These are phyloP conservation scores for Epizoanthus stellaris DNA, from an alignment of 92 coral and sea anemone genomes.

Conservation along the genomic window DNA sequence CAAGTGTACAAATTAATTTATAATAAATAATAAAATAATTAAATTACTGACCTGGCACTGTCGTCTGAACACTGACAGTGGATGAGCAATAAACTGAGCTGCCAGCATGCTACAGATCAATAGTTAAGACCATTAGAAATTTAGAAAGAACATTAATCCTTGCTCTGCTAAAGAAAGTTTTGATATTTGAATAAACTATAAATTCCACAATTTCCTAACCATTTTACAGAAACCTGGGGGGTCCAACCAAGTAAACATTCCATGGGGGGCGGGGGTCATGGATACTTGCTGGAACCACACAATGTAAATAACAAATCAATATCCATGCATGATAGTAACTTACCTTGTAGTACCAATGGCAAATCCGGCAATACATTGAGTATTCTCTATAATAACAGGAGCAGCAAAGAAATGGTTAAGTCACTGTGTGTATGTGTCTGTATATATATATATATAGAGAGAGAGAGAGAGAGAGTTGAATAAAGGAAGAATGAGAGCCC, in stretches of 20 bases:
- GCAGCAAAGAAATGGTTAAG: neutral
- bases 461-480: no score
- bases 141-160: neutral
- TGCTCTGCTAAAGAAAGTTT: neutral
- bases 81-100: conserved; percentile 89
- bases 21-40: no score
- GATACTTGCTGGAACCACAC: no score
- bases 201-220: neutral
- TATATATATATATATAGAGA: neutral
- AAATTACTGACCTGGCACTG: conserved; percentile 82
- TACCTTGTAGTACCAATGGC: conserved; percentile 96
- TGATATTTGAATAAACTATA: neutral
- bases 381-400: conserved; percentile 65
- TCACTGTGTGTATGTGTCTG: neutral
- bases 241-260: no score
- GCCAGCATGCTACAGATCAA: conserved; percentile 76
- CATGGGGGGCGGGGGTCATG: no score
- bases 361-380: conserved; percentile 93
- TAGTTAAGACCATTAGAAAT: neutral
- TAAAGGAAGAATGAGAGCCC: no score
- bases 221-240: no score
- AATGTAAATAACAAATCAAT: neutral
- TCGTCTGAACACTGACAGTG: conserved; percentile 93
- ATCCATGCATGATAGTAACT: neutral
- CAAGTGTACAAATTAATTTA: no score